Base-by-base conservation (phyloP, 2,888 invertebrate genomes). In the Drosophila lutescens region DNA sequence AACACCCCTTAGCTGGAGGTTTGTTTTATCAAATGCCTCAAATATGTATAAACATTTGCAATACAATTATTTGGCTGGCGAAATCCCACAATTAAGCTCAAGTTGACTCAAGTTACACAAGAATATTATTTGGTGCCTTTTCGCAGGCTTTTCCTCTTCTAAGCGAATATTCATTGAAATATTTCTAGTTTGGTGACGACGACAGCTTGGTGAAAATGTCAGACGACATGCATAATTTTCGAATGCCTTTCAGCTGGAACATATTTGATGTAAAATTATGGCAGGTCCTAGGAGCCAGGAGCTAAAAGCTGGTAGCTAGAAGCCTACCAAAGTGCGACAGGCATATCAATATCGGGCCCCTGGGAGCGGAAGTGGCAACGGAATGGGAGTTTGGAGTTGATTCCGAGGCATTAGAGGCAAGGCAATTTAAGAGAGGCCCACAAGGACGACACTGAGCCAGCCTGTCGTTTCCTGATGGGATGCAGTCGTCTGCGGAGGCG, bases 401-500 rank as follows among this genome's bases (percentile, higher is more conserved):
- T 40, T 23, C 32, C 38, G 15, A 41, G 47, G 26, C 54, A 20
- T 43, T 55, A 36, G 51, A 65, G 63, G 66, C 46, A 51, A 72
- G 65, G 68, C 77, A 73, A 70, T 68, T 77, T 62, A 80, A 74
- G 50, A 26, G 44, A 43, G 41, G 17, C 50, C 40, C 26, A 30
- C 15, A 13, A 30, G 30, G 30, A 30, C 30, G 26, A 26, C 26
- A 26, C 26, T 26, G 26, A 26, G 7, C n/a, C 12, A 23, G 36
- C n/a, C 23, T 38, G 3, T 34, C 34, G 12, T 34, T 12, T 34
- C 32, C 32, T 34, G 44, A n/a, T 8, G 23, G 26, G 15, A 13
- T 47, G 65, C 59, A 40, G 9, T 12, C 30, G 10, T 12, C 13
- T 5, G 4, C 1, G 20, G 50, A 36, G 17, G 0, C 10, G n/a